These are phyloP conservation scores for Sympetrum striolatum DNA, from an alignment of 2,888 invertebrate genomes.

Conservation along the genomic window DNA sequence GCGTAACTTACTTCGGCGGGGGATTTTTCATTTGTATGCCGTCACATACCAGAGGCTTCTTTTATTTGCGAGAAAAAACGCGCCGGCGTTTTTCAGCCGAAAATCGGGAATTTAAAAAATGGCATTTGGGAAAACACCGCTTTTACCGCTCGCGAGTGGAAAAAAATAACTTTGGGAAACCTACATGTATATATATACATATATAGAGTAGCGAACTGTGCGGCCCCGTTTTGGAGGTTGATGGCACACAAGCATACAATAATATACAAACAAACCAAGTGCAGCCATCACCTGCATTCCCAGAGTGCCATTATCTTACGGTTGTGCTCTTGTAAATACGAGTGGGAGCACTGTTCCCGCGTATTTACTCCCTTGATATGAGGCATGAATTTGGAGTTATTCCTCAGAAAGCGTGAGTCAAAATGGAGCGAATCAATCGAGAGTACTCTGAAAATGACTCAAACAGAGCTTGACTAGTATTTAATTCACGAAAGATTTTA, in stretches of 20 bases:
- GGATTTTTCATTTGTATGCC: neutral
- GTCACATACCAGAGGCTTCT: neutral
- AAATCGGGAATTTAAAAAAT: neutral
- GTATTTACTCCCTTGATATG: too few species aligned
- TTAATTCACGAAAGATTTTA: too few species aligned
- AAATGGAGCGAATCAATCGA: too few species aligned
- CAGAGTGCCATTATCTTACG: too few species aligned
- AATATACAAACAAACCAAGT: neutral
- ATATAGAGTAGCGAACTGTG: neutral
- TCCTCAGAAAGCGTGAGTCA: too few species aligned
- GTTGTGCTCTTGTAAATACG: too few species aligned
- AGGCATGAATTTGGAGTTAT: too few species aligned
- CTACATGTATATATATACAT: too few species aligned
- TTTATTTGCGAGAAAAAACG: neutral
- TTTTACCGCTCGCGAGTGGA: neutral
- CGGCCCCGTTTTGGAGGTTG: neutral
- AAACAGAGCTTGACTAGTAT: too few species aligned
- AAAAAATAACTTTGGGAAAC: neutral
- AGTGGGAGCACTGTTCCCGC: too few species aligned
- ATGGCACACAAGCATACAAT: neutral
- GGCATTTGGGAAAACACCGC: neutral
- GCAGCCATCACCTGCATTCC: neutral
- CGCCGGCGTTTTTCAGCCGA: neutral
- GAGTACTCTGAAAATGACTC: too few species aligned
- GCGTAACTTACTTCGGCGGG: neutral